A percentile compares a stretch with the other conserved stretches of the same genome.
phyloP scores from a whole-genome alignment of 2,888 invertebrate genomes.

The Coenonympha glycerion region DNA sequence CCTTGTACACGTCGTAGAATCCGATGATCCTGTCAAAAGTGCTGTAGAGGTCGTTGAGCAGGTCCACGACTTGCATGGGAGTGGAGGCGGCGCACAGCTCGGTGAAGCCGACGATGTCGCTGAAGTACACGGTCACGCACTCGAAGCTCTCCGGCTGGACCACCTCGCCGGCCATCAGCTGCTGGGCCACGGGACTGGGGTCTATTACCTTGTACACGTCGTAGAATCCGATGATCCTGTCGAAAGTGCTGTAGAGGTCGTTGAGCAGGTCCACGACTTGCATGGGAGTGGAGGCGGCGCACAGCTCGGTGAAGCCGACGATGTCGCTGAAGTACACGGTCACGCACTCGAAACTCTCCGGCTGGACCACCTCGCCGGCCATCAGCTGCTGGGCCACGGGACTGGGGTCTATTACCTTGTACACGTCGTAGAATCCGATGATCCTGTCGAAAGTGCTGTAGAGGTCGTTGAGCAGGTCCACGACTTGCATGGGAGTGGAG shows the following conservation, averaged over 20 bases:
- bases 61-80: slow-evolving; percentile 94
- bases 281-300: slow-evolving; percentile 93
- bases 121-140: slow-evolving; percentile 95
- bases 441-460: slow-evolving; percentile 98
- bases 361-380: slow-evolving; percentile 93
- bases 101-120: slow-evolving; percentile 96
- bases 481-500: slow-evolving; percentile 94
- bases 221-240: slow-evolving; percentile 95
- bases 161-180: no score
- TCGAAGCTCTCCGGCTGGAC: slow-evolving; percentile 96
- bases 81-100: slow-evolving; percentile 92
- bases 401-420: no score
- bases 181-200: no score
- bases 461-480: slow-evolving; percentile 94
- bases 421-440: slow-evolving; percentile 95
- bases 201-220: slow-evolving; percentile 95
- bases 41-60: slow-evolving; percentile 96
- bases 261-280: slow-evolving; percentile 96
- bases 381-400: no score
- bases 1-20: slow-evolving; percentile 97
- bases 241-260: slow-evolving; percentile 96
- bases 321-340: slow-evolving; percentile 98
- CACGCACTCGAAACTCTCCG: slow-evolving; percentile 94
- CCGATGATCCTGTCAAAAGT: slow-evolving; percentile 97
- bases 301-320: slow-evolving; percentile 92